Base-by-base conservation (phyloP, 2,888 invertebrate species). In the Deilephila elpenor region DNA sequence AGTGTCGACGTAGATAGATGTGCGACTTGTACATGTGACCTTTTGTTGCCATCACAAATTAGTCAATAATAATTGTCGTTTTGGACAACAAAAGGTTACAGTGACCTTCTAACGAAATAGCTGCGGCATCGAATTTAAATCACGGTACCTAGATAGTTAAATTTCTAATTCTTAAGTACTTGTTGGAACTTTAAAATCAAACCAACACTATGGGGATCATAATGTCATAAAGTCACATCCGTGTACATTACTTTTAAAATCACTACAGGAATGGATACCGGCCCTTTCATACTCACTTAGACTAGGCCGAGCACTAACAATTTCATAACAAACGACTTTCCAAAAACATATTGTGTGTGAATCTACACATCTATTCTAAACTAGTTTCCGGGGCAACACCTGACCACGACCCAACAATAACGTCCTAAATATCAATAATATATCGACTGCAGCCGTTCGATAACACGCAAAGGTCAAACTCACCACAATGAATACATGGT, bases 371-470 rank as follows among this genome's bases (percentile, higher is more conserved):
- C 51, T 51, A 51, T 51, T 8, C 44, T 67, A 51, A 25, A 51
- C 51, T 67, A 67, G 25, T 37, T 64, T 37, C 20, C 20, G 19
- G n/a, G 20, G 64, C 64, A 17, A 67, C 64, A 67, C 64, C 64
- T 44, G 44, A 67, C 64, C 64, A 67, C 44, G 67, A 67, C 29
- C 67, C 37, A 20, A 64, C 51, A 51, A 51, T 25, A 44, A 29
- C 20, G 64, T 37, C 19, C 37, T 37, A 44, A 64, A 67, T 67
- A 44, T 51, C 51, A 67, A 44, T 25, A 51, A 25, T 62, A 37
- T n/a, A 37, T 62, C 34, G 37, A 34, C 34, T 34, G 62, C 62
- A n/a, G 67, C 25, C 25, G 44, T 19, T 32, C 17, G 32, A 61
- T 51, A 51, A 25, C 44, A 25, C 44, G 17, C 51, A 67, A 67